These are phyloP conservation scores for Carcina quercana DNA, from an alignment of 2,888 invertebrate genomes.

Conservation along the genomic window DNA sequence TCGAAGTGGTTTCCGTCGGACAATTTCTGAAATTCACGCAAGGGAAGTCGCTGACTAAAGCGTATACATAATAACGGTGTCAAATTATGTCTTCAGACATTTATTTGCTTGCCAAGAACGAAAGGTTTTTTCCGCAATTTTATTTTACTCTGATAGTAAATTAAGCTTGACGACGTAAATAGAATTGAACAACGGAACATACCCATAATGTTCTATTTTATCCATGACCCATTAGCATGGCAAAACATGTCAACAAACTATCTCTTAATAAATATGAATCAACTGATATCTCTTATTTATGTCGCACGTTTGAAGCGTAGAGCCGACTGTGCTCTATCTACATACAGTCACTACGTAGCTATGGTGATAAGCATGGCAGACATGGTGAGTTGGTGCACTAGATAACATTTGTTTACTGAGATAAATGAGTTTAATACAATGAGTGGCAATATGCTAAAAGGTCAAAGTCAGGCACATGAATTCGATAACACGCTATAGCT, in stretches of 20 bases:
- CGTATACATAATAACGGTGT: too few species aligned
- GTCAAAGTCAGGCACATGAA: neutral
- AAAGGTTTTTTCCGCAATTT: too few species aligned
- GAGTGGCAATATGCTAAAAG: slow-evolving; percentile 6
- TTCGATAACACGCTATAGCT: too few species aligned
- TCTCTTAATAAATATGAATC: slow-evolving; percentile 6
- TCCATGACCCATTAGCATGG: neutral
- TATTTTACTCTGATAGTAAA: too few species aligned
- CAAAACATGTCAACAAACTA: slow-evolving; percentile 5
- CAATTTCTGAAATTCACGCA: too few species aligned
- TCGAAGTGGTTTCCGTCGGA: too few species aligned
- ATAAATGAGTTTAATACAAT: slow-evolving; percentile 8
- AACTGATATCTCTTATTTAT: slow-evolving; percentile 10
- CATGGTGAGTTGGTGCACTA: slow-evolving; percentile 9
- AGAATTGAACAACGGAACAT: too few species aligned
- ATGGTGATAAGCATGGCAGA: slow-evolving; percentile 10
- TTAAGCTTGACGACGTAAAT: too few species aligned
- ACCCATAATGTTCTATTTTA: too few species aligned
- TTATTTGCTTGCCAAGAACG: too few species aligned
- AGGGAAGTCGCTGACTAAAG: too few species aligned
- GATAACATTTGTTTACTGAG: slow-evolving; percentile 12
- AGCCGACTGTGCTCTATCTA: slow-evolving; percentile 2
- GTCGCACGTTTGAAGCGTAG: neutral
- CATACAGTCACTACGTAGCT: slow-evolving; percentile 1
- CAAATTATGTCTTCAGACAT: too few species aligned